These are phyloP conservation scores for Colinus virginianus DNA, from an alignment of 2,113 vertebrate species.

Conservation along the genomic window DNA sequence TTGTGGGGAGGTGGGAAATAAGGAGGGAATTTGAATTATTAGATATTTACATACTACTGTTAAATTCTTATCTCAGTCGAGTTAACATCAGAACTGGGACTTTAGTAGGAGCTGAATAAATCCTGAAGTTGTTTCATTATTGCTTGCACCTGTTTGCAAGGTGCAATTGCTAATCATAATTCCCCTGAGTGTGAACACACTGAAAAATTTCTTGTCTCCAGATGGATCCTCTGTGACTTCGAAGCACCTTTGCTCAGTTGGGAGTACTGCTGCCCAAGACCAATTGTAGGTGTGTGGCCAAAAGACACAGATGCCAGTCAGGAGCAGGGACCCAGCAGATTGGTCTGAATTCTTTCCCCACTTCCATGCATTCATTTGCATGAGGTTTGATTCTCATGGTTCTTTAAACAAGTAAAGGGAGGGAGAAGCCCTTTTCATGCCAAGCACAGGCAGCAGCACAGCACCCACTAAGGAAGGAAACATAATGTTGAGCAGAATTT, in stretches of 20 bases:
- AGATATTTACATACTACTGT: not conserved
- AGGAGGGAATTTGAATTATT: not conserved
- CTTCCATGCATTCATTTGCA: accelerated
- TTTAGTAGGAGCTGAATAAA: not conserved
- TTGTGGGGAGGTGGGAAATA: not conserved
- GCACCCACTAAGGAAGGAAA: not conserved
- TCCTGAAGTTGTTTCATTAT: not conserved
- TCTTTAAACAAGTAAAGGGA: not conserved
- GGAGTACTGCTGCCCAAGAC: accelerated
- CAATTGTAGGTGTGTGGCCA: not conserved
- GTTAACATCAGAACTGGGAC: not conserved
- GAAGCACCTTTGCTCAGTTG: not conserved
- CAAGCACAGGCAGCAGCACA: accelerated
- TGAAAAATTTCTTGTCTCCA: not conserved
- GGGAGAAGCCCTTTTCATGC: not conserved
- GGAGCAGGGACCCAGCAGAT: not conserved
- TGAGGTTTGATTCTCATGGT: not conserved
- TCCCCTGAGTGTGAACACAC: not conserved
- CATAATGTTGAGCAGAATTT: not conserved
- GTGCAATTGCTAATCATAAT: not conserved
- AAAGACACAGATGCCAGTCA: not conserved
- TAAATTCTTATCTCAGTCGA: not conserved
- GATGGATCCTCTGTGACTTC: not conserved
- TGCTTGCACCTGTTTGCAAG: not conserved
- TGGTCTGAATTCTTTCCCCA: accelerated